A percentile compares a stretch with the other conserved stretches of the same genome.
These are phyloP conservation scores for Nansenia antarctica DNA, from an alignment of 2,113 vertebrate species.

Conservation along the genomic window DNA sequence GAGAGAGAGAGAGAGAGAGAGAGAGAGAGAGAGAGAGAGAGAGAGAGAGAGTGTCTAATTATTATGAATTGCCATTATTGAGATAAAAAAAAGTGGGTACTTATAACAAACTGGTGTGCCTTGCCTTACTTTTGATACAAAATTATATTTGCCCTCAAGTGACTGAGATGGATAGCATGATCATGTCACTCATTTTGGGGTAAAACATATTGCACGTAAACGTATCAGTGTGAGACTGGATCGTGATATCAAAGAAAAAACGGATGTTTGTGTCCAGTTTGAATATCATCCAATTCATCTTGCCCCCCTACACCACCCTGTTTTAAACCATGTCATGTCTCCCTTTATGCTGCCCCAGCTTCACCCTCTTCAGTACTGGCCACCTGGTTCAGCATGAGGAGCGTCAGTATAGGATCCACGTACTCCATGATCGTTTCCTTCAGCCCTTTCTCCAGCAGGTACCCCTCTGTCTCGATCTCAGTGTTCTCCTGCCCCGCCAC, in stretches of 20 bases:
- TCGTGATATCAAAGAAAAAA: slow-evolving; percentile 29
- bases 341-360: slow-evolving; percentile 38
- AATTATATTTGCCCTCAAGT: background rate
- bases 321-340: slow-evolving; percentile 39
- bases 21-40: background rate
- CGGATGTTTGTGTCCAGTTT: slow-evolving; percentile 8
- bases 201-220: slow-evolving; percentile 34
- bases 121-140: background rate
- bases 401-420: slow-evolving; percentile 53
- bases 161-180: slow-evolving; percentile 2
- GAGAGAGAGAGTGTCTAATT: background rate
- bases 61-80: background rate
- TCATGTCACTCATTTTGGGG: slow-evolving; percentile 22
- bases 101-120: background rate
- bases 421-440: slow-evolving; percentile 77
- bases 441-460: slow-evolving; percentile 80
- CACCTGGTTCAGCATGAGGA: slow-evolving; percentile 74
- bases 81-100: too few relatives aligned
- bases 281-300: slow-evolving; percentile 14
- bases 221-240: slow-evolving; percentile 1
- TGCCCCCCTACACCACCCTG: background rate
- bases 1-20: background rate
- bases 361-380: slow-evolving; percentile 45
- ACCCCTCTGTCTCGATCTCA: slow-evolving; percentile 82
- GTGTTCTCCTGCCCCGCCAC: slow-evolving; percentile 76